Evolutionary conservation across 2,797 vertebrate species (phyloP).

Genomic region (Helarctos malayanus): DNA sequence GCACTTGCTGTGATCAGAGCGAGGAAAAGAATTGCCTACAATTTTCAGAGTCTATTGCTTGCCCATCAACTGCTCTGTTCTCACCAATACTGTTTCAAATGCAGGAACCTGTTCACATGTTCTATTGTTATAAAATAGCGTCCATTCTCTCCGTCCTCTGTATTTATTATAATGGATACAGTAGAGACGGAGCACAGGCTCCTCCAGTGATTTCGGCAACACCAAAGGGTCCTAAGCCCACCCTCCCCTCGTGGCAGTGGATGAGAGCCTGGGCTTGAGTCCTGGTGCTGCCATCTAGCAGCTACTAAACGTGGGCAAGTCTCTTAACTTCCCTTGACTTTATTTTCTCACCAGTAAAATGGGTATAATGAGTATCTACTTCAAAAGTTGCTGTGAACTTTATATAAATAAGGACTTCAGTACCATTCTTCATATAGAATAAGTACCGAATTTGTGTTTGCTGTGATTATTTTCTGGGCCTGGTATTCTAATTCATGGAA

Average conservation of each 20-base stretch:
- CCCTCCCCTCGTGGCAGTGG: not conserved
- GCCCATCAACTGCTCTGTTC: not conserved
- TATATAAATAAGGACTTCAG: not conserved
- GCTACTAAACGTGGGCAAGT: not conserved
- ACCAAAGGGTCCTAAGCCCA: not conserved
- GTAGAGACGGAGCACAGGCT: not conserved
- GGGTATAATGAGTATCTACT: not conserved
- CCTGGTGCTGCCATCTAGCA: not conserved
- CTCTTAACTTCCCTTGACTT: not conserved
- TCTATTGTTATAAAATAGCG: not conserved
- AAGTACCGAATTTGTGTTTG: not conserved
- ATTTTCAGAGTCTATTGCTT: not conserved
- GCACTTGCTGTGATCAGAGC: not conserved
- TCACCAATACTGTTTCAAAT: not conserved
- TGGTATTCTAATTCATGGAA: not conserved
- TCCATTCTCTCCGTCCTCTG: not conserved
- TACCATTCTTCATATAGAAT: not conserved
- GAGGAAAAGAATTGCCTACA: not conserved
- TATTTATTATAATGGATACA: not conserved
- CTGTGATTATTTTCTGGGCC: not conserved
- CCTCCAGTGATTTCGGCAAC: not conserved
- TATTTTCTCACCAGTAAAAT: not conserved
- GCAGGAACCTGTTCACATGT: not conserved
- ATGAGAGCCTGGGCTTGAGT: not conserved
- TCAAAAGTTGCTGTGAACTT: not conserved